These are phyloP conservation scores for Drosophila orosa DNA, from an alignment of 1,140 invertebrate species.

Conservation along the genomic window DNA sequence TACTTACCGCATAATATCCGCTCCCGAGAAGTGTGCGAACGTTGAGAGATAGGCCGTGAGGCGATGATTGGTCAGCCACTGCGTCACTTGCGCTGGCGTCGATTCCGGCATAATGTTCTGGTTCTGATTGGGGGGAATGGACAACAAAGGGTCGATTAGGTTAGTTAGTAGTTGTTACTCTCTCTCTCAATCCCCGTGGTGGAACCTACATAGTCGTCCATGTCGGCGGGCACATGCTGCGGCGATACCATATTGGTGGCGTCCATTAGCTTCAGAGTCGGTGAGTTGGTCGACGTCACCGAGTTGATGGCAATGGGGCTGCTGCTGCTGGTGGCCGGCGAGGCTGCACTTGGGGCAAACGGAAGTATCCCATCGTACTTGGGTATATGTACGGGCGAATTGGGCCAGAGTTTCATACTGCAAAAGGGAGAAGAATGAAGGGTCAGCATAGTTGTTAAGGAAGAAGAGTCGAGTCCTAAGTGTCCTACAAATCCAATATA, in stretches of 20 bases:
- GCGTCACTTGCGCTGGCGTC: slow-evolving; percentile 88
- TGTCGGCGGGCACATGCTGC: slow-evolving; percentile 72
- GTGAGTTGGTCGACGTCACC: slow-evolving; percentile 83
- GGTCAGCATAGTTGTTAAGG: not conserved
- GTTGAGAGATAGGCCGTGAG: slow-evolving; percentile 90
- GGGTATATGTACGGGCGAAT: slow-evolving; percentile 83
- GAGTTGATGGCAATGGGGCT: slow-evolving; percentile 83
- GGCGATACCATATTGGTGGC: slow-evolving; percentile 81
- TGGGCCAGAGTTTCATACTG: slow-evolving; percentile 83
- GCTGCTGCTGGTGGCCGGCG: slow-evolving; percentile 70
- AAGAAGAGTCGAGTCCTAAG: too few species aligned
- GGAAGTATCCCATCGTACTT: slow-evolving; percentile 83
- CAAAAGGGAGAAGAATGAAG: not conserved
- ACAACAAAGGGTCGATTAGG: slow-evolving; percentile 8
- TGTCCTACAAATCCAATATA: slow-evolving; percentile 61
- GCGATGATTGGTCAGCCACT: slow-evolving; percentile 92
- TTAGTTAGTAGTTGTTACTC: slow-evolving; percentile 11
- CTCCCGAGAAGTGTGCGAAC: slow-evolving; percentile 94
- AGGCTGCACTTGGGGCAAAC: slow-evolving; percentile 70
- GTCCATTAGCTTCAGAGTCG: slow-evolving; percentile 82
- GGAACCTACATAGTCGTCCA: slow-evolving; percentile 76
- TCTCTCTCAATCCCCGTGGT: slow-evolving; percentile 4
- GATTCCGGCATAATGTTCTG: slow-evolving; percentile 86
- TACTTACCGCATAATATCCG: slow-evolving; percentile 89
- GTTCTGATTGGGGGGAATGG: slow-evolving; percentile 38